phyloP scores from a whole-genome alignment of 2,888 invertebrate genomes.

The Stenoptilia bipunctidactyla region DNA sequence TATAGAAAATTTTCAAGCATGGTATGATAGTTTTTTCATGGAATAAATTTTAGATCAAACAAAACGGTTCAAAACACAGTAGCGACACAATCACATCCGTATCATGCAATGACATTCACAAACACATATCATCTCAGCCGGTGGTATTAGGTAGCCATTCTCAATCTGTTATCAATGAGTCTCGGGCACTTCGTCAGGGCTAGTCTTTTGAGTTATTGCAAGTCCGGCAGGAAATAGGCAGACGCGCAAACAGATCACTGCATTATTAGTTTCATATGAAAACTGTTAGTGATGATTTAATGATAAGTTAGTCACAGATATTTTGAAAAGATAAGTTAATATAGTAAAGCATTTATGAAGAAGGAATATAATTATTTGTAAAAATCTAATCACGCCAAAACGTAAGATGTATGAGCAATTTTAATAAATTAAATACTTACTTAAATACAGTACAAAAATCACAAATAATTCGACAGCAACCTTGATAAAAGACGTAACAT shows the following conservation, averaged over 20 bases:
- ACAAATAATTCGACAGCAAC: conserved; percentile 28
- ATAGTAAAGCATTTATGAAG: no score
- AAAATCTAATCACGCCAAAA: conserved; percentile 48
- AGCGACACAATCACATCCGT: conserved; percentile 51
- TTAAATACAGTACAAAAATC: conserved; percentile 17
- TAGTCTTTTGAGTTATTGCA: conserved; percentile 24
- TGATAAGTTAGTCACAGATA: neutral
- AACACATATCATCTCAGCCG: conserved; percentile 23
- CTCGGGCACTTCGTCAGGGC: conserved; percentile 27
- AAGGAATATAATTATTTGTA: no score
- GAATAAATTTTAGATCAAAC: no score
- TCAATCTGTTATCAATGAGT: conserved; percentile 46
- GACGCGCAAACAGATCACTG: conserved; percentile 36
- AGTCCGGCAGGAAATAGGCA: conserved; percentile 66
- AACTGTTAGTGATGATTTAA: conserved; percentile 4
- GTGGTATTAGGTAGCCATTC: conserved; percentile 57
- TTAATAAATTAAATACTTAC: conserved; percentile 7
- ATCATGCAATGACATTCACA: conserved; percentile 63
- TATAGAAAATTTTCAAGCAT: no score
- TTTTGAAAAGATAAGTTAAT: conserved; percentile 10
- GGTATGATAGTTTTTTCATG: no score
- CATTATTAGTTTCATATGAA: conserved; percentile 17
- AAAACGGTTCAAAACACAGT: neutral
- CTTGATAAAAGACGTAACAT: conserved; percentile 24
- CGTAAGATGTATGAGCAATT: conserved; percentile 61